Evolutionary conservation across 1,140 invertebrate genomes (phyloP), one percentile per base, ranked within the genome.

Genomic region (Hirudo medicinalis): DNA sequence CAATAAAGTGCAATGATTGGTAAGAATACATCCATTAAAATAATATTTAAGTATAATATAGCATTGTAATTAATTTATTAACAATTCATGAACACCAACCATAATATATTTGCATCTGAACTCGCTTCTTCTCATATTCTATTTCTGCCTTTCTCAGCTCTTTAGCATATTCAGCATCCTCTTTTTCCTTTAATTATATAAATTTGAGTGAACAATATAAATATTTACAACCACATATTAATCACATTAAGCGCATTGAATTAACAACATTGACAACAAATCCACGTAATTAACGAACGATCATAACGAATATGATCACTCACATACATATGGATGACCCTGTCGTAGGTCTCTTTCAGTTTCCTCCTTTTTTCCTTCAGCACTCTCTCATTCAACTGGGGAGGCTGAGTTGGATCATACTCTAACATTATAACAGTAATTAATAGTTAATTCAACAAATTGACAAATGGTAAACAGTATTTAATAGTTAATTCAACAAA

Each of bases 301-400:
- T n/a, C n/a, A 57, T n/a, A n/a, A 57, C 9, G 2, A n/a, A 57
- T 57, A 57, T 57, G 19, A 63, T 63, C 57, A 91, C 91, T 91
- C 89, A 94, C 92, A 89, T 96, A 96, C 85, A 97, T 89, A 83
- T 90, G 89, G 76, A 95, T 86, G 49, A 97, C 91, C 77, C 94
- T 86, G 75, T 94, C 91, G 83, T 96, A 88, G 3, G 94, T 97
- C 81, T 97, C 94, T 81, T 90, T 89, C 11, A 97, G 83, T 82
- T 97, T 97, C 80, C 93, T 94, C 75, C 94, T 84, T 83, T 97
- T 97, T 78, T 97, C 94, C 82, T 93, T 92, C 68, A 97, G 83
- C 22, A 97, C 94, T 76, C 80, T 97, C 79, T 97, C 93, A 85
- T 94, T 96, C 2, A 97, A 81, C 20, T 91, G 90, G 43, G 94